These are phyloP conservation scores for Schizothorax lantsangensis DNA, from an alignment of 2,797 vertebrate species.

Conservation along the genomic window DNA sequence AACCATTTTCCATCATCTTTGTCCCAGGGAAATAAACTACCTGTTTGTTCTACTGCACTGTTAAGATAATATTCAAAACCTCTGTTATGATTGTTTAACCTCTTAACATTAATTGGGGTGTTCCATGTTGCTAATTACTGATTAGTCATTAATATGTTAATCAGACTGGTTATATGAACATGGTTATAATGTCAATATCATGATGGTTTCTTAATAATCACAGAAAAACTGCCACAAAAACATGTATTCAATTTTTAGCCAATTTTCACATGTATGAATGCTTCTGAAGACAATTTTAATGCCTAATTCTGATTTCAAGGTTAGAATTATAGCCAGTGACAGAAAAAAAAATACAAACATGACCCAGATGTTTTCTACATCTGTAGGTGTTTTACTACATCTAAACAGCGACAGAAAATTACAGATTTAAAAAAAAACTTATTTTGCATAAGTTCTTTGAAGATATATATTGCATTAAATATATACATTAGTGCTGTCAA, in stretches of 20 bases:
- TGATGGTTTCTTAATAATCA: neutral
- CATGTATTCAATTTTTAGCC: neutral
- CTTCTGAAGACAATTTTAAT: neutral
- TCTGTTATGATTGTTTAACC: neutral
- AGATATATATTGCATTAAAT: neutral
- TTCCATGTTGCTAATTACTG: neutral
- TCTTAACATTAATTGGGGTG: neutral
- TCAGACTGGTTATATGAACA: neutral
- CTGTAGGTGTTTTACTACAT: neutral
- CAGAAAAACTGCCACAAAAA: neutral
- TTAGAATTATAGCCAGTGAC: neutral
- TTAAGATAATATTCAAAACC: slow-evolving; percentile 7
- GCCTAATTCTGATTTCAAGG: neutral
- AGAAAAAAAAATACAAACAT: neutral
- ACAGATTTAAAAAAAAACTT: neutral
- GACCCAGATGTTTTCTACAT: neutral
- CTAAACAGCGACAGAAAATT: neutral
- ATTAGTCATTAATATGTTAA: neutral
- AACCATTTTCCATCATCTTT: slow-evolving; percentile 12
- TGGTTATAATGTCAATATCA: neutral
- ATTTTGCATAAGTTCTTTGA: neutral
- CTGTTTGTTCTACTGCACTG: neutral
- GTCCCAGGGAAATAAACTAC: neutral
- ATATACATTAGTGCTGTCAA: too few species aligned
- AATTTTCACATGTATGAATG: neutral